Conservation (phyloP, 2,113 vertebrate species). For the Anarrhichthys ocellatus region DNA sequence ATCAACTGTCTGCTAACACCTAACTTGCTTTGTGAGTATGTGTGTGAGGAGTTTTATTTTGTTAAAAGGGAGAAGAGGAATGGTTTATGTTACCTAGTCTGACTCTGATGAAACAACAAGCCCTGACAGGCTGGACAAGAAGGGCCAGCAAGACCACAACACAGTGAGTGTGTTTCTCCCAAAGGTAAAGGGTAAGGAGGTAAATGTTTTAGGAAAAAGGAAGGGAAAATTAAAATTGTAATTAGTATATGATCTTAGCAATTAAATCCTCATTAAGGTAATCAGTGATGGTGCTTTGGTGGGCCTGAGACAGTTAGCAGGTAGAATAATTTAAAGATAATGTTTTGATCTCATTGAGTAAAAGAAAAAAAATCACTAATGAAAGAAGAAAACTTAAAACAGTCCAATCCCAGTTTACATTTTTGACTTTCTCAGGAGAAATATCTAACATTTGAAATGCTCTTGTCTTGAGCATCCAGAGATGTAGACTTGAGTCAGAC, state of each 20-base stretch:
- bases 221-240: not conserved
- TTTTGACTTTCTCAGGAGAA: not conserved
- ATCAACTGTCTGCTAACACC: not conserved
- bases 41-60: not conserved
- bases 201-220: too few relatives aligned
- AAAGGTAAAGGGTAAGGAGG: not conserved
- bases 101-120: conserved; percentile 8
- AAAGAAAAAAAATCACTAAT: not conserved
- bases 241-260: not conserved
- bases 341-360: not conserved
- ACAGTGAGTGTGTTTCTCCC: conserved; percentile 36
- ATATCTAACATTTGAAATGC: not conserved
- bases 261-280: not conserved
- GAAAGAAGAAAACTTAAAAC: not conserved
- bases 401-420: not conserved
- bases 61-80: not conserved
- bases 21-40: not conserved
- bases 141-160: conserved; percentile 23
- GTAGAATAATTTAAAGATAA: not conserved
- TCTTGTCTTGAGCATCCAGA: not conserved
- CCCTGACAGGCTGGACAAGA: conserved; percentile 43
- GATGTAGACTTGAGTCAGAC: not conserved
- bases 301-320: not conserved
- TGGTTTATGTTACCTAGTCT: not conserved
- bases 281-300: not conserved